Conservation (phyloP, 2,888 invertebrate genomes). For the Blastobasis lacticolella region DNA sequence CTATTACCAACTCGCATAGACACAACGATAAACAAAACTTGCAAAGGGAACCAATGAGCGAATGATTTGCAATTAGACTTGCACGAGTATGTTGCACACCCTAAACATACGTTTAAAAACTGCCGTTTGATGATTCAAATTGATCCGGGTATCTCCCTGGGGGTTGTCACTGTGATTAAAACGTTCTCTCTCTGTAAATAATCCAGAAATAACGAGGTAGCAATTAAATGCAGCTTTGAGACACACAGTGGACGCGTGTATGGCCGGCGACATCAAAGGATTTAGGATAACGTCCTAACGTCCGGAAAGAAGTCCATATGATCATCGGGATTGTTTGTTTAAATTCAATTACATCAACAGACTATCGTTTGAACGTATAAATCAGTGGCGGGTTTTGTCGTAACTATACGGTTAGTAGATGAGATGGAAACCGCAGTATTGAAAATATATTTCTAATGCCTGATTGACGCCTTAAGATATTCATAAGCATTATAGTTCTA, state of each 20-base stretch:
- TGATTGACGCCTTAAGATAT: too few species aligned
- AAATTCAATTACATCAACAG: too few species aligned
- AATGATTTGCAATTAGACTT: slow-evolving; percentile 49
- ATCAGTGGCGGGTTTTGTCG: too few species aligned
- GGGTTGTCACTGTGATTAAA: slow-evolving; percentile 41
- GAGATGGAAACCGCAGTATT: too few species aligned
- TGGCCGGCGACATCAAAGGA: slow-evolving; percentile 53
- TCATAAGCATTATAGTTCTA: too few species aligned
- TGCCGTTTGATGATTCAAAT: slow-evolving; percentile 47
- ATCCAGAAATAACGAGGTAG: slow-evolving; percentile 72
- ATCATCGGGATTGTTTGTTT: too few species aligned
- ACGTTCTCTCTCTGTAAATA: slow-evolving; percentile 56
- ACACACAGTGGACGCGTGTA: slow-evolving; percentile 40
- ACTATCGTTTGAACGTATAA: too few species aligned
- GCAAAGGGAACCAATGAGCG: slow-evolving; percentile 10
- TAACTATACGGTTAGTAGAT: too few species aligned
- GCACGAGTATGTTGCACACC: slow-evolving; percentile 26
- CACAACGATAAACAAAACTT: too few species aligned
- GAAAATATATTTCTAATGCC: too few species aligned
- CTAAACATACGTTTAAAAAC: slow-evolving; percentile 15
- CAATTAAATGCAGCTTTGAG: slow-evolving; percentile 68
- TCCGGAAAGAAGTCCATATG: too few species aligned
- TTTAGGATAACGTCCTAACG: too few species aligned
- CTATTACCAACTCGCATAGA: background rate
- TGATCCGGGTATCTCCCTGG: slow-evolving; percentile 22